These are phyloP conservation scores for Calameuta idolon DNA, from an alignment of 2,888 invertebrate species.

Conservation along the genomic window DNA sequence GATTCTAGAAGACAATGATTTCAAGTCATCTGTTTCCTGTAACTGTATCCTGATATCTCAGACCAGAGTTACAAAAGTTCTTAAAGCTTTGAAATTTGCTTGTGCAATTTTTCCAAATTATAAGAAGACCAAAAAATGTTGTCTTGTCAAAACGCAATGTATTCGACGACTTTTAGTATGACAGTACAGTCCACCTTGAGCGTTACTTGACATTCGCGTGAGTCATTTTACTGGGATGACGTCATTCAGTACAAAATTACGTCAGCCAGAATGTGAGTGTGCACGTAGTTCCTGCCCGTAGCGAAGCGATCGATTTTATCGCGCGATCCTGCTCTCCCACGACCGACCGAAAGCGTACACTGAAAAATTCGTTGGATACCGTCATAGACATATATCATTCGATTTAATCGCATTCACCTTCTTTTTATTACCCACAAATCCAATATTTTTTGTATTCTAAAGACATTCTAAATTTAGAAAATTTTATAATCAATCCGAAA, in stretches of 20 bases:
- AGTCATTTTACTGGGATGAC: slow-evolving; percentile 23
- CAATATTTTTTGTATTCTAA: background rate
- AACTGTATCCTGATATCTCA: too few species aligned
- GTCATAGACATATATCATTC: background rate
- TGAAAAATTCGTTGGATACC: background rate
- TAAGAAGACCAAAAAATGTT: background rate
- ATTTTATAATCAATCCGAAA: background rate
- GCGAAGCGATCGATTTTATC: slow-evolving; percentile 7
- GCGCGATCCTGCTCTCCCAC: background rate
- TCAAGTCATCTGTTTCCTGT: background rate
- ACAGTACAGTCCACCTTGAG: slow-evolving; percentile 1
- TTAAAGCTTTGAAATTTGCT: background rate
- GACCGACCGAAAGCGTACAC: background rate
- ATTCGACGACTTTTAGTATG: background rate
- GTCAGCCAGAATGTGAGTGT: background rate
- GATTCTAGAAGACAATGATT: background rate
- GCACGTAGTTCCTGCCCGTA: background rate
- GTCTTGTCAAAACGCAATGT: background rate
- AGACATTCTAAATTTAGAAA: too few species aligned
- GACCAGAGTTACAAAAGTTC: too few species aligned
- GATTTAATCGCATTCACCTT: background rate
- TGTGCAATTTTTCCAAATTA: background rate
- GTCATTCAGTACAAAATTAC: slow-evolving; percentile 12
- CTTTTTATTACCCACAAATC: background rate
- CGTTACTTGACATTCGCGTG: slow-evolving; percentile 6